Conservation (phyloP, 2,888 invertebrate species). For the Lingula anatina region DNA sequence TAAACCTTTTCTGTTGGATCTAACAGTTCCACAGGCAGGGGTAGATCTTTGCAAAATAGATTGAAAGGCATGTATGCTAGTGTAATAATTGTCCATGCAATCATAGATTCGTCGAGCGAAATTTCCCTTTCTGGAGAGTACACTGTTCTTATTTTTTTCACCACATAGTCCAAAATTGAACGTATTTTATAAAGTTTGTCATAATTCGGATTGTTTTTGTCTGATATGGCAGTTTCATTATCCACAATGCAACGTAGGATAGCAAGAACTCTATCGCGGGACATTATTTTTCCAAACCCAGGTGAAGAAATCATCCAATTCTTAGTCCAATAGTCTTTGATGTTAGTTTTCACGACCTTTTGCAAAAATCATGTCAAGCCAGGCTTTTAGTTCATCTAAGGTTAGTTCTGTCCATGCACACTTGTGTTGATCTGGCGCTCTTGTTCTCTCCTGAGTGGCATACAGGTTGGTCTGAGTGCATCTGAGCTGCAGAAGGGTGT, state of each 20-base stretch:
- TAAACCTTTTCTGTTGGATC: not conserved
- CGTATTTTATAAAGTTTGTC: constrained; percentile 4
- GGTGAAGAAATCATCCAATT: not conserved
- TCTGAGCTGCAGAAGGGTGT: not conserved
- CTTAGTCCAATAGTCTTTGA: not conserved
- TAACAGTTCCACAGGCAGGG: not conserved
- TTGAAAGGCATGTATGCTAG: not conserved
- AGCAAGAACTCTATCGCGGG: not conserved
- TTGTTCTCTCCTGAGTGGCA: not conserved
- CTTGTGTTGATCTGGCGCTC: not conserved
- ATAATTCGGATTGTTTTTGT: not conserved
- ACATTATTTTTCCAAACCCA: constrained; percentile 1
- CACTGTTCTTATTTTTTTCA: not conserved
- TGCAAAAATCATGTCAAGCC: not conserved
- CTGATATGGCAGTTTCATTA: not conserved
- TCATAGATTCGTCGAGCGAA: constrained; percentile 4
- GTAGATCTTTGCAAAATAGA: not conserved
- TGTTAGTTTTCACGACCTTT: too few species aligned
- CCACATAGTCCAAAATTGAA: not conserved
- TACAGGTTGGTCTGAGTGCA: not conserved
- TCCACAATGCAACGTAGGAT: constrained; percentile 4
- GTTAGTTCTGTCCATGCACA: not conserved
- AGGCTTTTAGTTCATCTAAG: not conserved
- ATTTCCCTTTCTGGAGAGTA: not conserved
- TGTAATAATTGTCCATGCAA: constrained; percentile 2